Base-by-base conservation (phyloP, 2,888 invertebrate genomes). In the Blastobasis adustella region DNA sequence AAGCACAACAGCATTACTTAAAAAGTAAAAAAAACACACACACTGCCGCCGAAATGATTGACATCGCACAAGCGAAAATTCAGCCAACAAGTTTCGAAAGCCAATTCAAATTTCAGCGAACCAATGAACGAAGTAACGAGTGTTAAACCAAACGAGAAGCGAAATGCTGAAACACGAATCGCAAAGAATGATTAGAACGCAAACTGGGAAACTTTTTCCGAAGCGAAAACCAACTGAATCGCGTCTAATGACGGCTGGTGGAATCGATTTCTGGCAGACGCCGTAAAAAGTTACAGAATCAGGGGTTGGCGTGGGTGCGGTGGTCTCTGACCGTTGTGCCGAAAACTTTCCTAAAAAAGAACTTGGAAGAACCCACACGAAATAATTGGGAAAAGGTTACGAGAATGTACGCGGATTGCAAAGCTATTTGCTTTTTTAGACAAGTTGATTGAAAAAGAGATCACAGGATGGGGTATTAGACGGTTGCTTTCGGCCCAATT, bases 271-370 rank as follows among this genome's bases (percentile, higher is more conserved):
- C 45, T 45, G 39, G 49, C 45, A 46, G 49, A 23, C 9, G 8
- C n/a, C 37, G 46, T 40, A 50, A 46, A 50, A 50, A 50, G 50
- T 45, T 50, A 10, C 37, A 41, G 23, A 49, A 50, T 50, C 46
- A 50, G 37, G 37, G 44, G 37, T 9, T n/a, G 43, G 43, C 23
- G 23, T 23, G 23, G 23, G 23, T 23, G 23, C 23, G 23, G 23
- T 10, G 43, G 43, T 37, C 49, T 43, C 10, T 40, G 40, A 39
- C 44, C 44, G 23, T 23, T 23, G 44, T 10, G 47, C 42, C 41
- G 41, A 37, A 48, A 48, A 48, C 37, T 48, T 48, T 48, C 48
- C 42, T 36, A 10, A 41, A 38, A 47, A 23, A 23, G 23, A 23
- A 23, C 23, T 38, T n/a, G 8, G n/a, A 37, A n/a, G n/a, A 46